Conservation (phyloP, 2,113 vertebrate genomes). For the Actenoides hombroni region DNA sequence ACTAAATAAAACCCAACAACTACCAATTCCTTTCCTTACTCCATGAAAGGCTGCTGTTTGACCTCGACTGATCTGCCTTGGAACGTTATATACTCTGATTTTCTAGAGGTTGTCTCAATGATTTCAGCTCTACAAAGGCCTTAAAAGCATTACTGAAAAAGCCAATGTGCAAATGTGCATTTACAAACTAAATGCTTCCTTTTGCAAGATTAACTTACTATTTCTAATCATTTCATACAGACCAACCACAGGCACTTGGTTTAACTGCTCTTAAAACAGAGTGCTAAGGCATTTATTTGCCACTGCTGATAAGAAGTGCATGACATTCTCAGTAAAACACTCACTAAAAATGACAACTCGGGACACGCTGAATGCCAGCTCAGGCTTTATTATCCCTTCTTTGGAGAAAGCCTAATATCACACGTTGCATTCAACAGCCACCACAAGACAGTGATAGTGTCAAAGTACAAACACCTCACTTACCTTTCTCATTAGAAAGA, state of each 20-base stretch:
- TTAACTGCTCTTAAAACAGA: neutral
- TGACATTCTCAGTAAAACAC: neutral
- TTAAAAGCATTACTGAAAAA: neutral
- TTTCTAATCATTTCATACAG: neutral
- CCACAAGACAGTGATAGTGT: neutral
- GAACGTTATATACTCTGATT: neutral
- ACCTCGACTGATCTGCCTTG: neutral
- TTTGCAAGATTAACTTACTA: neutral
- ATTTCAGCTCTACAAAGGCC: neutral
- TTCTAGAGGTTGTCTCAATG: neutral
- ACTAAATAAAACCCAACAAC: neutral
- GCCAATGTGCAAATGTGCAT: neutral
- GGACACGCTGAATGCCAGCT: neutral
- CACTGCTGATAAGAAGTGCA: neutral
- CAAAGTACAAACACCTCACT: neutral
- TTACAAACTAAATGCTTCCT: neutral
- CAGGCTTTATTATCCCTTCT: neutral
- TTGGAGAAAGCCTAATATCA: neutral
- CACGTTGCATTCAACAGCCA: neutral
- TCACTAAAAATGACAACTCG: neutral
- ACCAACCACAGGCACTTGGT: neutral
- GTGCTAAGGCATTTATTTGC: neutral
- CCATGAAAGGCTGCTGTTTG: neutral
- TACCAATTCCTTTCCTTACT: neutral
- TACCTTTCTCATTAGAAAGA: slow-evolving; percentile 98